Evolutionary conservation across 2,113 vertebrate genomes (phyloP).

Genomic region (Suricata suricatta): DNA sequence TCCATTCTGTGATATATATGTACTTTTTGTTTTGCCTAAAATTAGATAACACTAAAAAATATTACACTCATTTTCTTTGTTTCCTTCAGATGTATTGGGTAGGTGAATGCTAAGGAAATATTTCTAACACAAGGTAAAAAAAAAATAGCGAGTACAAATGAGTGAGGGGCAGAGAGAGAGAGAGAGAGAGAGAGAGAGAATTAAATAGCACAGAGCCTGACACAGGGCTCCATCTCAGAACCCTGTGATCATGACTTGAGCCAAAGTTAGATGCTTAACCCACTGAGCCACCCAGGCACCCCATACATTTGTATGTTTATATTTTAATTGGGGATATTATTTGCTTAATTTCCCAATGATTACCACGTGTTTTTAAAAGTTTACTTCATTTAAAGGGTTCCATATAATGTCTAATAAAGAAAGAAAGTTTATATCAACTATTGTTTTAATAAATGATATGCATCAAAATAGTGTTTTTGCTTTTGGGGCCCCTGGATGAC

Average conservation of each 20-base stretch:
- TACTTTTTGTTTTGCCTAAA: not conserved
- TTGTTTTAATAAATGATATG: not conserved
- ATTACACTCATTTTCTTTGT: not conserved
- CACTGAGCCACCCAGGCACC: too few species aligned
- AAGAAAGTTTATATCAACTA: not conserved
- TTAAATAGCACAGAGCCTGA: too few species aligned
- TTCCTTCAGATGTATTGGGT: not conserved
- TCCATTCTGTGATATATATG: not conserved
- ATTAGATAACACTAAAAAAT: not conserved
- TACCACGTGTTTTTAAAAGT: not conserved
- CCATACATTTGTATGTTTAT: too few species aligned
- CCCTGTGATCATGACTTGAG: too few species aligned
- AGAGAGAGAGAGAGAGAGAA: too few species aligned
- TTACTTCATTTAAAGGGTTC: not conserved
- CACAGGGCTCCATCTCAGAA: too few species aligned
- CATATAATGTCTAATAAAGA: not conserved
- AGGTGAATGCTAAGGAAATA: not conserved
- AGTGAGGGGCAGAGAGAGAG: too few species aligned
- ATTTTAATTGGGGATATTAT: not conserved
- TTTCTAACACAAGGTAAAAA: too few species aligned
- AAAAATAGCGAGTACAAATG: too few species aligned
- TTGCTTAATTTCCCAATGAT: not conserved
- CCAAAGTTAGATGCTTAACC: too few species aligned
- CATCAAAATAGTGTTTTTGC: not conserved
- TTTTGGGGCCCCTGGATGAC: not conserved